Evolutionary conservation across 2,797 vertebrate species (phyloP).

Genomic region (Gymnoscopelus braueri): DNA sequence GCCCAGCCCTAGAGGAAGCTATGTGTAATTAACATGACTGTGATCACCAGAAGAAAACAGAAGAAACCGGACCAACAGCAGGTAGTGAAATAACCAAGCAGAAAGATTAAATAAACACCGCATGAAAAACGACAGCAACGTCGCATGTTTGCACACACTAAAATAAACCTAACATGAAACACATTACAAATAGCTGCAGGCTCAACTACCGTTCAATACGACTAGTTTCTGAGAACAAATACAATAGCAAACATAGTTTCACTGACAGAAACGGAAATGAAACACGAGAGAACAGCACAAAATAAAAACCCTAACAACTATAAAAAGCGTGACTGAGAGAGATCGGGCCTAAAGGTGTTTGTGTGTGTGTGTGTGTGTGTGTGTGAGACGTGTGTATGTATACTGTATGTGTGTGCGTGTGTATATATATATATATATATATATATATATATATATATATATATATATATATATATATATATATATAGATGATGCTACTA

Average conservation of each 20-base stretch:
- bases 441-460: conserved; percentile 69
- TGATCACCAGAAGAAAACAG: conserved; percentile 66
- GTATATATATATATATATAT: conserved; percentile 72
- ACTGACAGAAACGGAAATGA: conserved; percentile 57
- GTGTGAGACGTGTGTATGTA: too few relatives aligned
- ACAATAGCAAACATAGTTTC: conserved; percentile 55
- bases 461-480: conserved; percentile 70
- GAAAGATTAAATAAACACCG: conserved; percentile 73
- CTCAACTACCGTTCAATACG: conserved; percentile 75
- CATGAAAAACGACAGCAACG: conserved; percentile 74
- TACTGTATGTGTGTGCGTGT: conserved; percentile 18
- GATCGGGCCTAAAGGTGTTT: conserved; percentile 56
- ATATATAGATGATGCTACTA: conserved; percentile 66
- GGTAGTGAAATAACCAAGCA: conserved; percentile 65
- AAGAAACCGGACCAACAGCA: conserved; percentile 52
- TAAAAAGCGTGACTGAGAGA: conserved; percentile 73
- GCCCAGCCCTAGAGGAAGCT: conserved; percentile 51
- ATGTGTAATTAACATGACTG: conserved; percentile 74
- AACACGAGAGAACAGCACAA: too few relatives aligned
- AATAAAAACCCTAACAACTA: conserved; percentile 61
- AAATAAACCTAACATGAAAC: conserved; percentile 79
- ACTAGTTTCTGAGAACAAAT: conserved; percentile 76
- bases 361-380: too few relatives aligned
- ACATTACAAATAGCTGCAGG: conserved; percentile 78
- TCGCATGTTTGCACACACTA: conserved; percentile 80